phyloP scores from a whole-genome alignment of 2,797 vertebrate species.

The Xenops minutus region DNA sequence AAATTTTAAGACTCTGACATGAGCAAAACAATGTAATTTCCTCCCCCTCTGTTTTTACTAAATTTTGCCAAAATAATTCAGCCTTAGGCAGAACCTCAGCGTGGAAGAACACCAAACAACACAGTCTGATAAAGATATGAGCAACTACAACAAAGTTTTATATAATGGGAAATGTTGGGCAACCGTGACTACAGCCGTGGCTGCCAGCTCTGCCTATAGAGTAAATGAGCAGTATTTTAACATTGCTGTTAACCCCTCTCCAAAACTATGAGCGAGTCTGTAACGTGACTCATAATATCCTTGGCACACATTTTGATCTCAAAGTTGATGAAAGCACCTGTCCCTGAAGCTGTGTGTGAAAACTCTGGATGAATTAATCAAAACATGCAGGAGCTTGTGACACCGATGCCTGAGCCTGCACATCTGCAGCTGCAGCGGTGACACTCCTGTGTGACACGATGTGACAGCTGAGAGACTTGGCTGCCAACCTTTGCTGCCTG shows the following conservation, averaged over 20 bases:
- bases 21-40: constrained; percentile 61
- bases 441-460: not conserved
- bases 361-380: not conserved
- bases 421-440: not conserved
- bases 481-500: not conserved
- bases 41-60: constrained; percentile 45
- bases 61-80: constrained; percentile 58
- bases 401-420: constrained; percentile 3
- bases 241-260: not conserved
- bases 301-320: not conserved
- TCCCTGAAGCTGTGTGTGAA: constrained; percentile 11
- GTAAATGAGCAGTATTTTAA: constrained; percentile 8
- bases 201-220: constrained; percentile 1
- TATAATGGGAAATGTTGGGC: constrained; percentile 24
- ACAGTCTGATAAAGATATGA: constrained; percentile 37
- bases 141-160: constrained; percentile 34
- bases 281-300: constrained; percentile 1
- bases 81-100: constrained; percentile 27
- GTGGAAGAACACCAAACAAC: constrained; percentile 38
- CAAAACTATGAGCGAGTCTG: not conserved
- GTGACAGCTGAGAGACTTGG: not conserved
- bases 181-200: not conserved
- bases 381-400: constrained; percentile 37
- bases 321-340: constrained; percentile 40
- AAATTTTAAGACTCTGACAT: constrained; percentile 32